Percentiles rank a stretch among this genome's conserved stretches.
phyloP scores from a whole-genome alignment of 2,888 invertebrate genomes.

The Mamestra brassicae region DNA sequence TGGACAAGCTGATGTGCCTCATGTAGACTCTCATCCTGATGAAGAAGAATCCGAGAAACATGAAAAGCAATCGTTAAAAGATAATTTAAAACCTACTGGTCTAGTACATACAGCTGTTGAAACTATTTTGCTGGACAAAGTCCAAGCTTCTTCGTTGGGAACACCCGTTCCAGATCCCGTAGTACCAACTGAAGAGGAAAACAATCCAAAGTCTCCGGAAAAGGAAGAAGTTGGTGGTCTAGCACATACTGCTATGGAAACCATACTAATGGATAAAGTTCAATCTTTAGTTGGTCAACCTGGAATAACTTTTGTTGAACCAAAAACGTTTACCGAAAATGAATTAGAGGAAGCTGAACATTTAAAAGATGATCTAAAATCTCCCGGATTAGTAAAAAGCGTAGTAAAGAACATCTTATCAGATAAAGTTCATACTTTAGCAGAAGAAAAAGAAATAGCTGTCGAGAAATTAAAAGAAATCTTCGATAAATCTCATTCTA shows the following conservation, averaged over 20 bases:
- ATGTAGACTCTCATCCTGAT: slow-evolving; percentile 36
- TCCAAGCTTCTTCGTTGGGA: slow-evolving; percentile 42
- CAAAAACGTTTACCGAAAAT: slow-evolving; percentile 57
- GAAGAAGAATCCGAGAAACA: slow-evolving; percentile 33
- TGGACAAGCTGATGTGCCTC: slow-evolving; percentile 33
- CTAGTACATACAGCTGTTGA: slow-evolving; percentile 61
- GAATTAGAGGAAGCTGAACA: slow-evolving; percentile 46
- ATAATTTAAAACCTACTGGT: slow-evolving; percentile 63
- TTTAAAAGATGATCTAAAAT: slow-evolving; percentile 55
- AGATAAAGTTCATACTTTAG: slow-evolving; percentile 77
- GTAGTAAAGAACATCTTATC: slow-evolving; percentile 89
- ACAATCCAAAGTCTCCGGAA: slow-evolving; percentile 9
- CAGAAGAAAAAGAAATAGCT: slow-evolving; percentile 42
- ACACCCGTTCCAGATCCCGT: slow-evolving; percentile 26
- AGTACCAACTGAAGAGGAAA: slow-evolving; percentile 22
- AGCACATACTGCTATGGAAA: slow-evolving; percentile 52
- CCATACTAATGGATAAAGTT: slow-evolving; percentile 60
- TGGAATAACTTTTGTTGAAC: slow-evolving; percentile 59
- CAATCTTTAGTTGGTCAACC: slow-evolving; percentile 55
- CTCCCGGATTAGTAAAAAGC: slow-evolving; percentile 79
- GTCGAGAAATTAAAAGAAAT: slow-evolving; percentile 43
- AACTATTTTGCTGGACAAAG: slow-evolving; percentile 52
- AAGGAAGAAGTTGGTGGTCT: slow-evolving; percentile 33
- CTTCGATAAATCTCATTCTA: slow-evolving; percentile 34
- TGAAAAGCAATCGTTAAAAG: slow-evolving; percentile 24